phyloP scores from a whole-genome alignment of 2,797 vertebrate genomes.

The Bradypodion pumilum region DNA sequence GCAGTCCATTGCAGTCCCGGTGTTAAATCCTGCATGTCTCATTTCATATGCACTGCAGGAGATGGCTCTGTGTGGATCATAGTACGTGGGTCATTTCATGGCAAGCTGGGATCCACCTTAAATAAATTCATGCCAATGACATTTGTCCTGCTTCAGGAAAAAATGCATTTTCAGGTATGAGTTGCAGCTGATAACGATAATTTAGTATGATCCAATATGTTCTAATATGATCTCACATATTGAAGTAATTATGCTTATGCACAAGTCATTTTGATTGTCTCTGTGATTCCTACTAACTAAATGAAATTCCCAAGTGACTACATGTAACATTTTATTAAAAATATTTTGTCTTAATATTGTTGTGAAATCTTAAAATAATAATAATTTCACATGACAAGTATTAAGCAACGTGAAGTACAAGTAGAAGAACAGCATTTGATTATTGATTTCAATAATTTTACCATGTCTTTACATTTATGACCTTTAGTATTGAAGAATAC shows the following conservation, averaged over 20 bases:
- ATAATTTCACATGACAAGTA: neutral
- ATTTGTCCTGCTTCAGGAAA: too few species aligned
- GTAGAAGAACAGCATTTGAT: slow-evolving; percentile 18
- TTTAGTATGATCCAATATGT: too few species aligned
- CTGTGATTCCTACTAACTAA: neutral
- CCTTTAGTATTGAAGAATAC: slow-evolving; percentile 33
- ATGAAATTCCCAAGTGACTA: neutral
- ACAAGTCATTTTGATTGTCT: too few species aligned
- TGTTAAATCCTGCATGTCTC: too few species aligned
- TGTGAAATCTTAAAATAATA: neutral
- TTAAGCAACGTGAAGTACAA: neutral
- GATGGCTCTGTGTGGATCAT: too few species aligned
- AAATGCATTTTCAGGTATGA: too few species aligned
- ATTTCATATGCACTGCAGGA: too few species aligned
- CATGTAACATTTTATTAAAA: neutral
- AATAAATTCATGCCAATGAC: too few species aligned
- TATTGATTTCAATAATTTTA: slow-evolving; percentile 13
- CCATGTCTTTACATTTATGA: slow-evolving; percentile 15
- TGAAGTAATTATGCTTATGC: neutral
- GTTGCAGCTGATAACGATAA: too few species aligned
- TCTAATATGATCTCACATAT: neutral
- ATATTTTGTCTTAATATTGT: neutral
- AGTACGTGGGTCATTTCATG: too few species aligned
- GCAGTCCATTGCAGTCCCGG: too few species aligned
- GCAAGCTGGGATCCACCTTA: too few species aligned